These are phyloP conservation scores for Sialia sialis DNA, from an alignment of 2,113 vertebrate species.

Conservation along the genomic window DNA sequence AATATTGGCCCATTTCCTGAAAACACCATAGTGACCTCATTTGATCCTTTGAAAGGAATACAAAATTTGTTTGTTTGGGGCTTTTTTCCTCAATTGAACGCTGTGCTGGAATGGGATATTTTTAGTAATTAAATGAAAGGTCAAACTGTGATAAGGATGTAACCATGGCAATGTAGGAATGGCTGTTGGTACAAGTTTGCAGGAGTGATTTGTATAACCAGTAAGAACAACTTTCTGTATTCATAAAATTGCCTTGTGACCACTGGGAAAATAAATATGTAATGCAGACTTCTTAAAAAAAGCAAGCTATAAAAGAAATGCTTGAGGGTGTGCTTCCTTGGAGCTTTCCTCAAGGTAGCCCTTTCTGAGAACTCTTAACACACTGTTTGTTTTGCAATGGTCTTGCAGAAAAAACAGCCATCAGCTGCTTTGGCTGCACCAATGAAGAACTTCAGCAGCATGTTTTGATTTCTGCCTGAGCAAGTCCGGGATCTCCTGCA, in stretches of 20 bases:
- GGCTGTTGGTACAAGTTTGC: background rate
- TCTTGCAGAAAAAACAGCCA: background rate
- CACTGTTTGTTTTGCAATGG: background rate
- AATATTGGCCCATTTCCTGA: background rate
- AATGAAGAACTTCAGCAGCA: background rate
- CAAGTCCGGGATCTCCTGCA: background rate
- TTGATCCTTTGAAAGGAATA: background rate
- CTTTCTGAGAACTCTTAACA: background rate
- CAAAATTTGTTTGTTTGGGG: background rate
- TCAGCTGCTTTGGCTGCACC: background rate
- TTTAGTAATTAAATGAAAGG: background rate
- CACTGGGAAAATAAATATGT: background rate
- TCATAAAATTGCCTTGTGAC: background rate
- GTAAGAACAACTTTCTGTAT: background rate
- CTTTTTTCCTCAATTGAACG: background rate
- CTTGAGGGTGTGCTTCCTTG: background rate
- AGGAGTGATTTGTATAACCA: background rate
- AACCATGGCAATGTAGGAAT: background rate
- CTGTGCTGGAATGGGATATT: background rate
- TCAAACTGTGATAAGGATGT: background rate
- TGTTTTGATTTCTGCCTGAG: background rate
- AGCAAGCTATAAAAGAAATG: background rate
- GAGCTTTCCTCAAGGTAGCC: background rate
- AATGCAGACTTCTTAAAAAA: background rate
- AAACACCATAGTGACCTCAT: background rate